These are phyloP conservation scores for Gymnoscelis rufifasciata DNA, from an alignment of 2,888 invertebrate species.

Conservation along the genomic window DNA sequence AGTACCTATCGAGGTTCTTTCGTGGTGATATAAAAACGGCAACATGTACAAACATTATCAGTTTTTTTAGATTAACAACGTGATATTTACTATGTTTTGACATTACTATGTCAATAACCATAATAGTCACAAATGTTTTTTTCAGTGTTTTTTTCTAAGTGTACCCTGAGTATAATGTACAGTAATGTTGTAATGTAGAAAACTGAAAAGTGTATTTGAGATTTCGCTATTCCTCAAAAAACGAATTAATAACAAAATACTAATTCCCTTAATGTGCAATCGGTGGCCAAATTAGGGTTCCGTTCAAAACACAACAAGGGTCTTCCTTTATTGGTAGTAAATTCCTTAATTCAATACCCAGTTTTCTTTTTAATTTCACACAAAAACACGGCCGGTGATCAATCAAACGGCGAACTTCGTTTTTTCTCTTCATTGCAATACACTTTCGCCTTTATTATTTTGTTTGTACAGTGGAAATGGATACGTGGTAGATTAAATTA, in stretches of 20 bases:
- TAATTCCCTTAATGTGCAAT: constrained; percentile 53
- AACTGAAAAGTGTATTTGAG: no score
- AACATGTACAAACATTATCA: no score
- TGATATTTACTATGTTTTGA: no score
- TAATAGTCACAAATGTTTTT: no score
- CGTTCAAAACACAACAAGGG: constrained; percentile 53
- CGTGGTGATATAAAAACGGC: no score
- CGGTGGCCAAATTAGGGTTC: constrained; percentile 47
- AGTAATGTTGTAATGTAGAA: no score
- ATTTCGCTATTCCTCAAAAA: not conserved
- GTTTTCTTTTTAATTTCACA: constrained; percentile 76
- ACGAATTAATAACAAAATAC: constrained; percentile 25
- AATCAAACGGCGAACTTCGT: constrained; percentile 69
- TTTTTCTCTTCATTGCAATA: constrained; percentile 72
- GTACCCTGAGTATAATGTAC: no score
- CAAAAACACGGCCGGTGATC: constrained; percentile 75
- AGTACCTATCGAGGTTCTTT: no score
- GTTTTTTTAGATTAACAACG: no score
- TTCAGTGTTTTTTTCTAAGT: no score
- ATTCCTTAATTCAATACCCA: constrained; percentile 74
- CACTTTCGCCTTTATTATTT: constrained; percentile 71
- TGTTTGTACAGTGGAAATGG: constrained; percentile 71
- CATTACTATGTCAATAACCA: no score
- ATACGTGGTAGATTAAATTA: constrained; percentile 70
- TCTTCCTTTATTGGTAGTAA: constrained; percentile 50